Percentiles rank a stretch among this genome's conserved stretches.
These are phyloP conservation scores for Serrognathus titanus DNA, from an alignment of 2,888 invertebrate species.

Conservation along the genomic window DNA sequence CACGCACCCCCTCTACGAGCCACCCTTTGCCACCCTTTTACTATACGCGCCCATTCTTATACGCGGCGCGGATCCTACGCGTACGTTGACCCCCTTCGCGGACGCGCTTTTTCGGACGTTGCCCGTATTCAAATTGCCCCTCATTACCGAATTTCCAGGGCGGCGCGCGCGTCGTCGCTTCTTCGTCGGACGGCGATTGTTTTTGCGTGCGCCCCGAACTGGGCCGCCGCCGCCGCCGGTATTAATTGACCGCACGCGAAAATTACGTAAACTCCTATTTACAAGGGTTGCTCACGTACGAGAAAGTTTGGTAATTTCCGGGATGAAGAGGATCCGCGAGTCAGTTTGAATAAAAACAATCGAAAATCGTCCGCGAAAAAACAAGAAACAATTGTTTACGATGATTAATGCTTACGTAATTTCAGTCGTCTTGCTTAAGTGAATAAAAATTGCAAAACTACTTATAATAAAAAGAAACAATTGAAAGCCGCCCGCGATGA, in stretches of 20 bases:
- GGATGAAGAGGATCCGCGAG: too few species aligned
- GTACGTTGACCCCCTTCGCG: slow-evolving; percentile 4
- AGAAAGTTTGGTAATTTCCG: too few species aligned
- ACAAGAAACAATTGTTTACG: too few species aligned
- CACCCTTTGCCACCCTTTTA: slow-evolving; percentile 16
- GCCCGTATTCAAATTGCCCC: neutral
- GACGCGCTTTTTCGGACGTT: neutral
- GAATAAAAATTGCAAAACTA: too few species aligned
- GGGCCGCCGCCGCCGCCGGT: neutral
- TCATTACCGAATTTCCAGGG: too few species aligned
- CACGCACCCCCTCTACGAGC: slow-evolving; percentile 21
- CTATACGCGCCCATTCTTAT: slow-evolving; percentile 1
- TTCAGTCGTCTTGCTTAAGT: too few species aligned
- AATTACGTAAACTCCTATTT: neutral
- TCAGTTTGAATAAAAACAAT: too few species aligned
- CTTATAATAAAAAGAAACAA: too few species aligned
- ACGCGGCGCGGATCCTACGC: slow-evolving; percentile 6
- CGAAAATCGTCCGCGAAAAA: too few species aligned
- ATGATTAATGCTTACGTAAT: too few species aligned
- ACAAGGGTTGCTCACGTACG: too few species aligned
- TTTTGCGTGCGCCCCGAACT: neutral
- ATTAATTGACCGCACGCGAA: neutral
- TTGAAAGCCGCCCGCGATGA: too few species aligned
- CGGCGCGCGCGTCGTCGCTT: neutral
- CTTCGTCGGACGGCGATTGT: neutral